Percentiles rank a stretch among this genome's conserved stretches.
Evolutionary conservation across 2,888 invertebrate species (phyloP).

Genomic region (Agrilus cyanescens): DNA sequence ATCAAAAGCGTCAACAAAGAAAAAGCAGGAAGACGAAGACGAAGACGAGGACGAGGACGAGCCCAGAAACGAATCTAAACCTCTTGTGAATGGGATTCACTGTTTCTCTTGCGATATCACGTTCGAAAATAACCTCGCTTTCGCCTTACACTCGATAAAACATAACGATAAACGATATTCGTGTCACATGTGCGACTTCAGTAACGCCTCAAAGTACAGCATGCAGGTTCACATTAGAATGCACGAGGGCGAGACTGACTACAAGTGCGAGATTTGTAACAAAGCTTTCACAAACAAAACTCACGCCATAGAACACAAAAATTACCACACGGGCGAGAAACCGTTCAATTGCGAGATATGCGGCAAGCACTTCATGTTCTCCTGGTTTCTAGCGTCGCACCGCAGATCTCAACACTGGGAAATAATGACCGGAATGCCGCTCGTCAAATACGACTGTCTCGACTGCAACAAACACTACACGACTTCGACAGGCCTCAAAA

Average conservation of each 20-base stretch:
- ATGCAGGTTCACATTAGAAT: conserved; percentile 27
- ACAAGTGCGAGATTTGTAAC: conserved; percentile 42
- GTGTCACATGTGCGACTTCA: conserved; percentile 28
- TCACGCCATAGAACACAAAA: conserved; percentile 35
- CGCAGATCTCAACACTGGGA: conserved; percentile 39
- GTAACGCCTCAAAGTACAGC: conserved; percentile 27
- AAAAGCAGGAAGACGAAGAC: background rate
- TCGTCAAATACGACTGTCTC: conserved; percentile 34
- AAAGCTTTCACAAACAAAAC: conserved; percentile 39
- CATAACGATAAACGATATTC: conserved; percentile 25
- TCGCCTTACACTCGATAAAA: conserved; percentile 25
- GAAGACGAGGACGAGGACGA: conserved; percentile 1
- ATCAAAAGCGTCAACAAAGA: conserved; percentile 2
- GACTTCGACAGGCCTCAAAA: conserved; percentile 28
- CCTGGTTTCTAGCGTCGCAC: conserved; percentile 42
- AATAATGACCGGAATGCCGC: conserved; percentile 27
- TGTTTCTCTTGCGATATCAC: conserved; percentile 14
- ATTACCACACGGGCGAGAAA: conserved; percentile 43
- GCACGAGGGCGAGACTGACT: conserved; percentile 35
- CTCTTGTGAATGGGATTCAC: conserved; percentile 3
- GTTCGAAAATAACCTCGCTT: conserved; percentile 17
- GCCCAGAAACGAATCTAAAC: background rate
- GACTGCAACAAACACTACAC: conserved; percentile 37
- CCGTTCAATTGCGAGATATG: conserved; percentile 39
- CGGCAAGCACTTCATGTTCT: conserved; percentile 41